phyloP scores from a whole-genome alignment of 2,888 invertebrate species.

The Cosmorhoe ocellata region DNA sequence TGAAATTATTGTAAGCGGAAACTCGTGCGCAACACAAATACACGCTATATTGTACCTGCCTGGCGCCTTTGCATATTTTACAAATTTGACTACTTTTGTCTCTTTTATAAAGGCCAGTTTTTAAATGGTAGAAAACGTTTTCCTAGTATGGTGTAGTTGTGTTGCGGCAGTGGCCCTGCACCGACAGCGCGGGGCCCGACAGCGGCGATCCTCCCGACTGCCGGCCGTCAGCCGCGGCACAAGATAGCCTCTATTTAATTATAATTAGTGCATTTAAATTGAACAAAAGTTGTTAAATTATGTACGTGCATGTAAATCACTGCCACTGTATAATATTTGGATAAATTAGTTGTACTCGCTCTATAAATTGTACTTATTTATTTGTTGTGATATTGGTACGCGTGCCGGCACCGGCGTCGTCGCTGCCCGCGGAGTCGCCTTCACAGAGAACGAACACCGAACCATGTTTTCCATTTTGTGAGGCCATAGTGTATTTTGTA shows the following conservation, averaged over 20 bases:
- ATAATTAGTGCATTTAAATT: conserved; percentile 65
- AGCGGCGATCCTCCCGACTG: conserved; percentile 56
- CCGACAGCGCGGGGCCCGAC: conserved; percentile 49
- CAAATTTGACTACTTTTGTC: conserved; percentile 32
- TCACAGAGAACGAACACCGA: conserved; percentile 44
- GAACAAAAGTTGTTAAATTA: conserved; percentile 61
- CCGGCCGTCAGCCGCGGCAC: conserved; percentile 30
- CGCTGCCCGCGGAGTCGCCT: conserved; percentile 53
- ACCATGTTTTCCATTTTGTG: conserved; percentile 50
- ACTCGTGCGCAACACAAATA: conserved; percentile 45
- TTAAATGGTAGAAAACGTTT: conserved; percentile 28
- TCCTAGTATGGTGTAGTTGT: conserved; percentile 29
- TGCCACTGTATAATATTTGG: conserved; percentile 64
- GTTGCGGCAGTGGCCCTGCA: conserved; percentile 36
- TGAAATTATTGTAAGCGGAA: conserved; percentile 58
- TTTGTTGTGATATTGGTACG: conserved; percentile 52
- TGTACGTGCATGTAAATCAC: conserved; percentile 63
- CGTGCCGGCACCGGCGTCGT: conserved; percentile 17
- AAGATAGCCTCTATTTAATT: conserved; percentile 42
- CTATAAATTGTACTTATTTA: conserved; percentile 69
- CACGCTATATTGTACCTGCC: conserved; percentile 36
- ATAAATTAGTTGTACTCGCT: conserved; percentile 50
- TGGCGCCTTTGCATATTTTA: conserved; percentile 32
- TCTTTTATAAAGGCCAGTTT: conserved; percentile 37
- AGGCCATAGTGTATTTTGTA: conserved; percentile 49